Percentiles rank a stretch among this genome's conserved stretches.
Evolutionary conservation across 2,888 invertebrate species (phyloP).

Genomic region (Idaea biselata): DNA sequence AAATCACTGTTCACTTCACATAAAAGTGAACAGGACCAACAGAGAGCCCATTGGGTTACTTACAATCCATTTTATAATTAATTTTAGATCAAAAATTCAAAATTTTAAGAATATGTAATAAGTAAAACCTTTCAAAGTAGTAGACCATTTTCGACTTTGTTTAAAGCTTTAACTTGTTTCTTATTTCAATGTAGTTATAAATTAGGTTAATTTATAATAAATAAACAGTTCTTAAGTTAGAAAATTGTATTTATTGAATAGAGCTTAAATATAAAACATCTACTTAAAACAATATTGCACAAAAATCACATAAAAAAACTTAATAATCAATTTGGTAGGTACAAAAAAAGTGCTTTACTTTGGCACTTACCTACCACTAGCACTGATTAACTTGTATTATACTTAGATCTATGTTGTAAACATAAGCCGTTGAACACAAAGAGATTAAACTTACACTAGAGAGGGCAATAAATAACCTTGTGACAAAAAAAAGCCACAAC

Average conservation of each 20-base stretch:
- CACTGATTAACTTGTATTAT: conserved; percentile 4
- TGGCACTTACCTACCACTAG: conserved; percentile 4
- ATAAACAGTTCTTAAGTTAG: conserved; percentile 5
- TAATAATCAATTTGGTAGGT: conserved; percentile 26
- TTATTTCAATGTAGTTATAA: conserved; percentile 9
- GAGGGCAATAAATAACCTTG: no score
- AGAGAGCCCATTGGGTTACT: conserved; percentile 97
- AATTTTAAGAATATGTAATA: background rate
- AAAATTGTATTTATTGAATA: conserved; percentile 19
- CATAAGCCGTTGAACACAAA: background rate
- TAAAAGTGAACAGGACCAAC: conserved; percentile 91
- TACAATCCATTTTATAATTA: conserved; percentile 96
- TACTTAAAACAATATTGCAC: conserved; percentile 48
- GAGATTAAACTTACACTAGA: no score
- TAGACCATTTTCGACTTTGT: no score
- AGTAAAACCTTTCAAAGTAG: no score
- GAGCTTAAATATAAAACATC: conserved; percentile 40
- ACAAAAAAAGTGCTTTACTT: conserved; percentile 38
- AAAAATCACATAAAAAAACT: conserved; percentile 25
- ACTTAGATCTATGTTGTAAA: background rate
- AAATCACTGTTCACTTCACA: conserved; percentile 97
- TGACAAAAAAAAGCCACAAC: no score
- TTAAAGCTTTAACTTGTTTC: background rate
- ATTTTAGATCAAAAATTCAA: conserved; percentile 47
- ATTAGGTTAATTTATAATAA: background rate